These are phyloP conservation scores for Scaptomyza cyrtandrae DNA, from an alignment of 2,888 invertebrate genomes.

Conservation along the genomic window DNA sequence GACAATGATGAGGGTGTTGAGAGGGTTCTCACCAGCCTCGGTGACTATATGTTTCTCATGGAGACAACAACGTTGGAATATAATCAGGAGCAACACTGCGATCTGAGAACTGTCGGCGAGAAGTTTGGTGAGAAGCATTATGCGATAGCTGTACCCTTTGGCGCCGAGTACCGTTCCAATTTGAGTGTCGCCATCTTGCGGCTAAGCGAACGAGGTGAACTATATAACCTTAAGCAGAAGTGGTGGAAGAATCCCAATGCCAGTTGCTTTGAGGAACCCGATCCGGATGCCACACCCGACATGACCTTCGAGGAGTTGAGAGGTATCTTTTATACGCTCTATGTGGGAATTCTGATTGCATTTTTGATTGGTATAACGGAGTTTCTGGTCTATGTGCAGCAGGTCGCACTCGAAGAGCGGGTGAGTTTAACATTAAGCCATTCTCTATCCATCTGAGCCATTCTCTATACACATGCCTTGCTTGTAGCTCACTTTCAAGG, in stretches of 20 bases:
- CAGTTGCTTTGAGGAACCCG: conserved; percentile 49
- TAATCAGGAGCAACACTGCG: conserved; percentile 91
- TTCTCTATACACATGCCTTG: background rate
- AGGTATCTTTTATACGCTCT: conserved; percentile 94
- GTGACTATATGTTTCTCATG: conserved; percentile 96
- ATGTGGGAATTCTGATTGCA: conserved; percentile 89
- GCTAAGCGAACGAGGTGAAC: conserved; percentile 93
- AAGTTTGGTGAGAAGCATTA: conserved; percentile 96
- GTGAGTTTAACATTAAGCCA: conserved; percentile 83
- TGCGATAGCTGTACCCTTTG: conserved; percentile 95
- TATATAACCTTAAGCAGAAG: conserved; percentile 92
- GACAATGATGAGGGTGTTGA: conserved; percentile 93
- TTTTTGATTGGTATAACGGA: conserved; percentile 92
- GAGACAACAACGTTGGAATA: conserved; percentile 98
- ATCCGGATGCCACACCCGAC: conserved; percentile 60
- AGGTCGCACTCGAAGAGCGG: conserved; percentile 91
- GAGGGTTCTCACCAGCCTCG: conserved; percentile 89
- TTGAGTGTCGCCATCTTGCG: conserved; percentile 95
- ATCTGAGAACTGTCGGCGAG: conserved; percentile 91
- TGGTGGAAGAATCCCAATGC: conserved; percentile 94
- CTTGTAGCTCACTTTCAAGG: conserved; percentile 62
- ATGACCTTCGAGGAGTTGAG: conserved; percentile 88
- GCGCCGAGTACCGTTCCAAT: conserved; percentile 89
- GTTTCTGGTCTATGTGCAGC: conserved; percentile 92
- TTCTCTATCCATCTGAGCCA: background rate